These are phyloP conservation scores for Physella acuta DNA, from an alignment of 1,140 invertebrate species.

Conservation along the genomic window DNA sequence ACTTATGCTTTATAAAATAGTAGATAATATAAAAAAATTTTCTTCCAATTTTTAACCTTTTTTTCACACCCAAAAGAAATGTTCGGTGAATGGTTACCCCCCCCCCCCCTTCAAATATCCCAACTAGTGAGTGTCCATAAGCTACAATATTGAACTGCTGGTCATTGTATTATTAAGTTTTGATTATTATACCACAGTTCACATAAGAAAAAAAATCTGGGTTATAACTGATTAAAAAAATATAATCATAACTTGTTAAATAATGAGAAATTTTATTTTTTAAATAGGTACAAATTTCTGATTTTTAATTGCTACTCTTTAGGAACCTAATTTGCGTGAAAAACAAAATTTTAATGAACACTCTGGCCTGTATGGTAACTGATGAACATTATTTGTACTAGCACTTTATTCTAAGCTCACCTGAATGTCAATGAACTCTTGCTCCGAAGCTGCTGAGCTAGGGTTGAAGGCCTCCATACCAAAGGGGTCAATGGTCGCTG, in stretches of 20 bases:
- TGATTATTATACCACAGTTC: too few species aligned
- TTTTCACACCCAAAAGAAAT: too few species aligned
- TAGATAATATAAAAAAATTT: too few species aligned
- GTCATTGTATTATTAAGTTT: too few species aligned
- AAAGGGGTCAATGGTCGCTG: constrained; percentile 66
- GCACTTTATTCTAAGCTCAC: neutral
- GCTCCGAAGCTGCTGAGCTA: constrained; percentile 50
- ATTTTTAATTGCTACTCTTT: neutral
- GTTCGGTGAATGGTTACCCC: too few species aligned
- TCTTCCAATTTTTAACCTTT: too few species aligned
- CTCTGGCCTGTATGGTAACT: neutral
- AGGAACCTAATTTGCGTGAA: neutral
- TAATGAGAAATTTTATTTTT: neutral
- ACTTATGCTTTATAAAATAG: too few species aligned
- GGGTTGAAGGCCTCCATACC: constrained; percentile 78
- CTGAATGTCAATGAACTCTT: constrained; percentile 35
- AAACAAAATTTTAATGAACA: neutral
- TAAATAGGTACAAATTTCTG: neutral
- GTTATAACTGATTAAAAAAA: neutral
- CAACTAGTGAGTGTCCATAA: too few species aligned
- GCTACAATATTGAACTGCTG: too few species aligned
- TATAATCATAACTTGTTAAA: neutral
- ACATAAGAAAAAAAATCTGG: too few species aligned
- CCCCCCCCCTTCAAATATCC: too few species aligned
- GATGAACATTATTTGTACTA: neutral